Evolutionary conservation across 2,888 invertebrate genomes (phyloP).

Genomic region (Cylindroiulus punctatus): DNA sequence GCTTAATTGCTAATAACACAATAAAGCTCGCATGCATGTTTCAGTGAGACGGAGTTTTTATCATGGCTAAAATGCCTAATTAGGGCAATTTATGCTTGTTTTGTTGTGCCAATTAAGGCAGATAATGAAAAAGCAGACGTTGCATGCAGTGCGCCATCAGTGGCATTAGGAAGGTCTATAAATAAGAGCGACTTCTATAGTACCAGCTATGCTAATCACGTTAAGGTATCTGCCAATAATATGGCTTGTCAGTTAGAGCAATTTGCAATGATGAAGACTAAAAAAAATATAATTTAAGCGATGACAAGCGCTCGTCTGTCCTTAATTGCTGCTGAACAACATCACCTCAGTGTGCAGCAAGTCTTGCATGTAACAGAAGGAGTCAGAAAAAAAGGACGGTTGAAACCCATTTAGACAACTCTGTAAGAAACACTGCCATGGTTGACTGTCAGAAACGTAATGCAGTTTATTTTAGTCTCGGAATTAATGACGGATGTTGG

Average conservation of each 20-base stretch:
- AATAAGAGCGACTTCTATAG: not conserved
- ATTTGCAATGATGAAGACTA: conserved; percentile 20
- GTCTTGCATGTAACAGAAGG: conserved; percentile 27
- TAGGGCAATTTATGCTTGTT: conserved; percentile 43
- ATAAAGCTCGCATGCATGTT: not conserved
- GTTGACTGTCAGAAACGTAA: not conserved
- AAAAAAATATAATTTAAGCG: conserved; percentile 37
- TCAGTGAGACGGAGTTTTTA: not conserved
- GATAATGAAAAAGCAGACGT: conserved; percentile 44
- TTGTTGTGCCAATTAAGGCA: conserved; percentile 47
- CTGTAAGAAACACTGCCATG: not conserved
- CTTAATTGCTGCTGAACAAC: conserved; percentile 43
- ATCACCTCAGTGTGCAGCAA: conserved; percentile 7
- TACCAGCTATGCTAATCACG: conserved; percentile 6
- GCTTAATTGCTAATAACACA: not conserved
- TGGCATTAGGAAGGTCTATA: conserved; percentile 2
- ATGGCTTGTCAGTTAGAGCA: conserved; percentile 14
- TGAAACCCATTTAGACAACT: conserved; percentile 17
- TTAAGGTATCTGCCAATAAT: conserved; percentile 35
- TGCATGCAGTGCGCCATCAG: not conserved
- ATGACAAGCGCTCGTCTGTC: conserved; percentile 37
- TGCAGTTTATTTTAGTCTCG: not conserved
- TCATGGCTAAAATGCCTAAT: conserved; percentile 32
- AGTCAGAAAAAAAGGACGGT: not conserved
- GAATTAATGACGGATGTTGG: not conserved